phyloP scores from a whole-genome alignment of 2,888 invertebrate genomes.

The Meiosimyza decipiens region DNA sequence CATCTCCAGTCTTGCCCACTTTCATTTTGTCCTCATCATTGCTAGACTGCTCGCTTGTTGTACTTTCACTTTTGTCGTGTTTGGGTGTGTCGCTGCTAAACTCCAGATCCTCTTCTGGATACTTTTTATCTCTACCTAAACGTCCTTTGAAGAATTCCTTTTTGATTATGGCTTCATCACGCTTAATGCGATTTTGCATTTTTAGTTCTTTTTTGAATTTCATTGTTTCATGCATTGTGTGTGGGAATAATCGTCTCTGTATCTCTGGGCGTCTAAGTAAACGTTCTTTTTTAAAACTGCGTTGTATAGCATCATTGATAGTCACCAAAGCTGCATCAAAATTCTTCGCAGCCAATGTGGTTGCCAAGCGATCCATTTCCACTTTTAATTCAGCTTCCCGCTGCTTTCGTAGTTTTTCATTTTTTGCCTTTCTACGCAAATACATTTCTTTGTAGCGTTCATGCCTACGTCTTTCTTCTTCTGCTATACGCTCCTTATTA shows the following conservation, averaged over 20 bases:
- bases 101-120: constrained; percentile 52
- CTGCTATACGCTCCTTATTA: constrained; percentile 48
- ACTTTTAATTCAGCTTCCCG: constrained; percentile 39
- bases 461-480: constrained; percentile 50
- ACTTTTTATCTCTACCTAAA: constrained; percentile 50
- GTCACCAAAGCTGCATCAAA: constrained; percentile 46
- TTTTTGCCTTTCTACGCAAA: constrained; percentile 47
- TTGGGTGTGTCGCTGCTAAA: constrained; percentile 52
- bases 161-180: constrained; percentile 54
- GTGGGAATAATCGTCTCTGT: constrained; percentile 55
- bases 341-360: constrained; percentile 51
- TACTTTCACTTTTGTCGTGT: constrained; percentile 43
- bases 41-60: constrained; percentile 57
- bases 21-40: constrained; percentile 61
- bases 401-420: constrained; percentile 22
- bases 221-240: constrained; percentile 57
- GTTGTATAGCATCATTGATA: constrained; percentile 55
- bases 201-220: constrained; percentile 54
- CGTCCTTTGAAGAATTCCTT: constrained; percentile 53
- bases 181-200: constrained; percentile 51
- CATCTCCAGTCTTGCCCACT: constrained; percentile 57
- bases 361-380: constrained; percentile 42
- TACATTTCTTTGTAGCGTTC: constrained; percentile 59
- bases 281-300: constrained; percentile 50
- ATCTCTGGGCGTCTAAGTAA: constrained; percentile 45